Evolutionary conservation across 2,888 invertebrate species (phyloP).

Genomic region (Meteorus colon): DNA sequence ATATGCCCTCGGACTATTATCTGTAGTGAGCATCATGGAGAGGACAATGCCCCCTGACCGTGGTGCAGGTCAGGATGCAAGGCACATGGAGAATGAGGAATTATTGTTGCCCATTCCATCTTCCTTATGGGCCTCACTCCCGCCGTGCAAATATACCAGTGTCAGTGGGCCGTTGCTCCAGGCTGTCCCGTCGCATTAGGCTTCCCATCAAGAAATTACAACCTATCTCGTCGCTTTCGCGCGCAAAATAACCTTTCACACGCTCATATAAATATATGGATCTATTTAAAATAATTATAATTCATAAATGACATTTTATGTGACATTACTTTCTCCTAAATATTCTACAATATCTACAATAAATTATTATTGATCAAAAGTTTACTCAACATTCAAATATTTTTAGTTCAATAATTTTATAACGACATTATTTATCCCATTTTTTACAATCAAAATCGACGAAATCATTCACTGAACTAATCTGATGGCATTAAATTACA

Average conservation of each 20-base stretch:
- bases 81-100: constrained; percentile 51
- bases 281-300: not conserved
- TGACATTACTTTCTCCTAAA: too few species aligned
- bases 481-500: too few species aligned
- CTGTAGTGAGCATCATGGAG: constrained; percentile 29
- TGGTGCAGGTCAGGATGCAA: constrained; percentile 52
- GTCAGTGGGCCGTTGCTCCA: constrained; percentile 51
- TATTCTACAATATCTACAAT: too few species aligned
- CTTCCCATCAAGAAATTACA: constrained; percentile 27
- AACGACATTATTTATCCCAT: too few species aligned
- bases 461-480: too few species aligned
- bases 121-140: constrained; percentile 48
- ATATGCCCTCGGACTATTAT: constrained; percentile 27
- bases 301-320: not conserved
- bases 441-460: too few species aligned
- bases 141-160: constrained; percentile 47
- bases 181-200: constrained; percentile 38
- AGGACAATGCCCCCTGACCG: constrained; percentile 54
- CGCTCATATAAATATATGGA: constrained; percentile 6
- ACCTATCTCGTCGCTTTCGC: not conserved
- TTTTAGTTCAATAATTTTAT: too few species aligned
- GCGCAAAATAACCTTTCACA: not conserved
- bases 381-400: too few species aligned
- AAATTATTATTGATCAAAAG: too few species aligned
- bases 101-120: constrained; percentile 51